Base-by-base conservation (phyloP, 2,888 invertebrate species). In the Drosophila nigritarsus region DNA sequence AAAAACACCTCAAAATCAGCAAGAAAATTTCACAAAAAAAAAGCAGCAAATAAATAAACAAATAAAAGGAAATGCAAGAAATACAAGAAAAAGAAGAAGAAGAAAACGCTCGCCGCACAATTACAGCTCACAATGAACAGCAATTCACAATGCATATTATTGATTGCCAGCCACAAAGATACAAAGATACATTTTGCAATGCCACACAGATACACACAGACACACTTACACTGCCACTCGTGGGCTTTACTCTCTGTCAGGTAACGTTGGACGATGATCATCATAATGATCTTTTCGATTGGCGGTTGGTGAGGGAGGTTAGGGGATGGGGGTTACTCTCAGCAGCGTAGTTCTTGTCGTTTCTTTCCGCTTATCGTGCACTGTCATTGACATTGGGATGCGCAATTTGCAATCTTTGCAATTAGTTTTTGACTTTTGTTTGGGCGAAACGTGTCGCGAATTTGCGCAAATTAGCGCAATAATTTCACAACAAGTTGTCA, bases 331-430 rank as follows among this genome's bases (percentile, higher is more conserved):
- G 29, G 8, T 13, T 34, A 40, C 56, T 73, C 45, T 61, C 48
- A 42, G 53, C 29, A 61, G 54, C 59, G 73, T 58, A 54, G 32
- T 64, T 81, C 80, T 40, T 29, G 20, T 0, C 56, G 42, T 40
- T 56, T 20, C 56, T 66, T 73, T 56, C 58, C 61, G 56, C 38
- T n/a, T 40, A n/a, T 38, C 51, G 40, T 40, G 24, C 51, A 45
- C 73, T 80, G 85, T 72, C 87, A 87, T 84, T 85, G 87, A 85
- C 85, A 85, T 87, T 85, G 87, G 82, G 73, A 78, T 77, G 74
- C 65, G 73, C 73, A 71, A 68, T 73, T 82, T 61, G 73, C 74
- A 50, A 65, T 65, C 56, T 54, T 53, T 73, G 71, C 74, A 75
- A 80, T 87, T 82, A 87, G 85, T 87, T 87, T 80, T 79, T 70